These are phyloP conservation scores for Hippasteria phrygiana DNA, from an alignment of 53 echinoderm and acorn worm genomes.

Conservation along the genomic window DNA sequence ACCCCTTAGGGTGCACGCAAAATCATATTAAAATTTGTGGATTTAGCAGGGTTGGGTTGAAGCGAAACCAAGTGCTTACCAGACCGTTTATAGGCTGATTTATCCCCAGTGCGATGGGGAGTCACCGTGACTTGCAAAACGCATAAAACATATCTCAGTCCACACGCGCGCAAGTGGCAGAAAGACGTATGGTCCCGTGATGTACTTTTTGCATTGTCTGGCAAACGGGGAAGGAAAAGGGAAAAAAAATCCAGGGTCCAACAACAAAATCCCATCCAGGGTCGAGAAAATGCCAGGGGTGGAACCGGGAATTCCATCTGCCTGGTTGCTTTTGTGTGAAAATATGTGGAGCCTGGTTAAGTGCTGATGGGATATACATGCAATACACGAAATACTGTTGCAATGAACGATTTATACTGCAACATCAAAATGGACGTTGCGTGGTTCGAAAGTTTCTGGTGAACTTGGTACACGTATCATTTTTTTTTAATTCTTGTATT, in stretches of 20 bases:
- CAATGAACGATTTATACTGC: too few relatives aligned
- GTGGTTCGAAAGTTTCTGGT: too few relatives aligned
- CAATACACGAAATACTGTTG: too few relatives aligned
- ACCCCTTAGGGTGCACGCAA: too few relatives aligned
- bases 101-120: background rate
- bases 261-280: background rate
- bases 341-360: conserved; percentile 2
- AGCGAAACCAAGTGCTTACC: background rate
- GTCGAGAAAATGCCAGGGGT: background rate
- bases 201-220: too few relatives aligned
- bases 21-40: too few relatives aligned
- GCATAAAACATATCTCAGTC: background rate
- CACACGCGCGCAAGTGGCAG: background rate
- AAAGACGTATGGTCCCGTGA: too few relatives aligned
- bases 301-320: background rate
- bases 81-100: background rate
- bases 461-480: too few relatives aligned
- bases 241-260: background rate
- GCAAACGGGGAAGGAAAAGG: background rate
- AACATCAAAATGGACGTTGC: too few relatives aligned
- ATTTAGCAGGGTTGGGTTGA: too few relatives aligned
- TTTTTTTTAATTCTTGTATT: too few relatives aligned
- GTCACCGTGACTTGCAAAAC: background rate
- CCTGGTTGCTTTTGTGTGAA: background rate
- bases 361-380: too few relatives aligned